Conservation (phyloP, 2,113 vertebrate genomes). For the Sorex fumeus region DNA sequence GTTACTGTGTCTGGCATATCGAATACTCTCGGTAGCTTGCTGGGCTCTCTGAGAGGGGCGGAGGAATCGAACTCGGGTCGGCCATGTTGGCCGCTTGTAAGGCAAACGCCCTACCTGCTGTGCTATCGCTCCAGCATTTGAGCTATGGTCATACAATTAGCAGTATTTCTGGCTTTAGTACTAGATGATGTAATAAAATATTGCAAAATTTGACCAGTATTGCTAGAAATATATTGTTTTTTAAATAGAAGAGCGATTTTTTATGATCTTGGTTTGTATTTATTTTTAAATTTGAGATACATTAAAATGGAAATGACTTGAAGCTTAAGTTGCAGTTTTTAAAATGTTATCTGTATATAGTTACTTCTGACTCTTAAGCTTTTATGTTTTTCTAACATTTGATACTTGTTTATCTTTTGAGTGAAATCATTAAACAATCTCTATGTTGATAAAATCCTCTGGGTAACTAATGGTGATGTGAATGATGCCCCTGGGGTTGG, state of each 20-base stretch:
- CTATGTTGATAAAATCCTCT: too few species aligned
- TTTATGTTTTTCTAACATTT: background rate
- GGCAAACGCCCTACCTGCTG: too few species aligned
- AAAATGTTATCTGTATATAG: slow-evolving; percentile 17
- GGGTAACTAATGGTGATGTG: too few species aligned
- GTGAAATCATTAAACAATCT: too few species aligned
- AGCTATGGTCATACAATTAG: slow-evolving; percentile 20
- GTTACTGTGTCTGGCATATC: too few species aligned
- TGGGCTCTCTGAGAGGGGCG: too few species aligned
- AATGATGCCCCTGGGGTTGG: too few species aligned
- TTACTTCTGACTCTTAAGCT: slow-evolving; percentile 54
- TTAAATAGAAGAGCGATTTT: slow-evolving; percentile 33
- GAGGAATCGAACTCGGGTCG: too few species aligned
- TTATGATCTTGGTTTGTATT: background rate
- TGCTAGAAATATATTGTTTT: background rate
- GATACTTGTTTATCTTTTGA: too few species aligned
- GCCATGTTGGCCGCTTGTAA: too few species aligned
- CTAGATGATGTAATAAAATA: slow-evolving; percentile 43
- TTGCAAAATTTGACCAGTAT: slow-evolving; percentile 35
- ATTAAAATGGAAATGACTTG: slow-evolving; percentile 9
- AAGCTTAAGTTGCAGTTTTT: slow-evolving; percentile 18
- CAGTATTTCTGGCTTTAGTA: slow-evolving; percentile 5
- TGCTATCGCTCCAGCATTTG: slow-evolving; percentile 40
- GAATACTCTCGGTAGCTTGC: too few species aligned
- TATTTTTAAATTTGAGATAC: slow-evolving; percentile 42